These are phyloP conservation scores for Leucozona laternaria DNA, from an alignment of 2,888 invertebrate genomes.

Conservation along the genomic window DNA sequence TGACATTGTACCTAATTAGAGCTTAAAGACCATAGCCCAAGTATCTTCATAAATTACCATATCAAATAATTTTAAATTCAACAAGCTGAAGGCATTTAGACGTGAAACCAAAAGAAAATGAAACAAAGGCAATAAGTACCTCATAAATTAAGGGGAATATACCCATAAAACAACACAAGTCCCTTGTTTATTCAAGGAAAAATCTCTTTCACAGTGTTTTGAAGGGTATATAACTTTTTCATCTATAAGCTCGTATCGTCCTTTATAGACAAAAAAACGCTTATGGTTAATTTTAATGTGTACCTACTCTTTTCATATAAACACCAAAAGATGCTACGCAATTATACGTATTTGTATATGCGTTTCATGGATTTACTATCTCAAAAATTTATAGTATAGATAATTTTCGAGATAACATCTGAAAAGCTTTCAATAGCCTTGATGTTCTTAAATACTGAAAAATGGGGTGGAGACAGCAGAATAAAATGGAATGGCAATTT, in stretches of 20 bases:
- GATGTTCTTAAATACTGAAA: background rate
- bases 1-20: conserved; percentile 7
- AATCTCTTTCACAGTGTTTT: background rate
- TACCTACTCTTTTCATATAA: background rate
- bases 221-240: background rate
- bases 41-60: conserved; percentile 1
- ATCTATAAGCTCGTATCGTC: background rate
- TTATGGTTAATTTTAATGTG: background rate
- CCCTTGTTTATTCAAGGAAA: background rate
- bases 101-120: background rate
- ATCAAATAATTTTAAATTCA: conserved; percentile 9
- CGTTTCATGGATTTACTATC: background rate
- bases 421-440: background rate
- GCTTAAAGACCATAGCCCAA: conserved; percentile 10
- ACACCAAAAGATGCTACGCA: background rate
- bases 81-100: background rate
- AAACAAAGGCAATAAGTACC: conserved; percentile 13
- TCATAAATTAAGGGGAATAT: conserved; percentile 1
- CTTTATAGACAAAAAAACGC: background rate
- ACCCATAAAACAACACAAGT: conserved; percentile 10
- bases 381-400: background rate
- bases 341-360: background rate
- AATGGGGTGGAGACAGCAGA: background rate
- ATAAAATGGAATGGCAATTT: background rate
- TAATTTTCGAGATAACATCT: background rate